phyloP scores from a whole-genome alignment of 2,888 invertebrate species.

The Ctena decussata region DNA sequence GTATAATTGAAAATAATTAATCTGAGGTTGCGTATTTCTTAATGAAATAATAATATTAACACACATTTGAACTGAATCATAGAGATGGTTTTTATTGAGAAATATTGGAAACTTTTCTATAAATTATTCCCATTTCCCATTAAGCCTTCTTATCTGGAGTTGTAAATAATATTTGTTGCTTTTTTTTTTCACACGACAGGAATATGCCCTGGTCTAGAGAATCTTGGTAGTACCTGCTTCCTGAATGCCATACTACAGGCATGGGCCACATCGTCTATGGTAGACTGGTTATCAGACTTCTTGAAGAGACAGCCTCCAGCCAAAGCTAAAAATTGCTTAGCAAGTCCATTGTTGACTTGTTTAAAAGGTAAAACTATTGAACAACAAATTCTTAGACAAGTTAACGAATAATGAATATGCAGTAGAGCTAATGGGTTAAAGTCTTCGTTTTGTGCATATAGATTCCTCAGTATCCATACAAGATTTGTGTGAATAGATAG shows the following conservation, averaged over 20 bases:
- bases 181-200: slow-evolving; percentile 71
- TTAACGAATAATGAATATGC: too few relatives aligned
- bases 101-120: background rate
- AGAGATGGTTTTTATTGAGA: background rate
- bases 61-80: background rate
- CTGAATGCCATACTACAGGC: slow-evolving; percentile 96
- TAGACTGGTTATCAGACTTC: slow-evolving; percentile 91
- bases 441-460: too few relatives aligned
- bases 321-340: slow-evolving; percentile 70
- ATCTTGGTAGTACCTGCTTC: slow-evolving; percentile 97
- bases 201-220: slow-evolving; percentile 91
- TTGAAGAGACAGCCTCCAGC: slow-evolving; percentile 44
- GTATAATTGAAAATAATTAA: too few relatives aligned
- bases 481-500: too few relatives aligned
- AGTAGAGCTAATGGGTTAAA: too few relatives aligned
- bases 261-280: slow-evolving; percentile 94
- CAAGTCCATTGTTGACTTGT: slow-evolving; percentile 74
- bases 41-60: background rate
- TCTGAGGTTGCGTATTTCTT: too few relatives aligned
- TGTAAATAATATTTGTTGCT: background rate
- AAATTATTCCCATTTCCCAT: background rate
- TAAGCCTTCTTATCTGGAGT: background rate
- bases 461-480: too few relatives aligned
- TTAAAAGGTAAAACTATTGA: slow-evolving; percentile 81
- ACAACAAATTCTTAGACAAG: too few relatives aligned